phyloP scores from a whole-genome alignment of 2,113 vertebrate genomes.

The Perca flavescens region DNA sequence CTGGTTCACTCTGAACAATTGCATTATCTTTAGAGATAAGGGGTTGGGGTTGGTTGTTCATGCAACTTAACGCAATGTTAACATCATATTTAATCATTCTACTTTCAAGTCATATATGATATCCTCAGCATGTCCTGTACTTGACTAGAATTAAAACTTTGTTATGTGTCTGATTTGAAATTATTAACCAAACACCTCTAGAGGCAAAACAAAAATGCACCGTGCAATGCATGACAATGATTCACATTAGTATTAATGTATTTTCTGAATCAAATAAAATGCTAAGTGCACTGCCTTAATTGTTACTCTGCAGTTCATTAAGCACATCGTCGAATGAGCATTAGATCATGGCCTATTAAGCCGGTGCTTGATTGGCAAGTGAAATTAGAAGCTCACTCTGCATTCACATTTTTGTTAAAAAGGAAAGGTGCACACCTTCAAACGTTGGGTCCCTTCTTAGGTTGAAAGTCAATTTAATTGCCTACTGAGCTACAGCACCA shows the following conservation, averaged over 20 bases:
- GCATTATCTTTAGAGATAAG: constrained; percentile 4
- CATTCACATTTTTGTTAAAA: constrained; percentile 48
- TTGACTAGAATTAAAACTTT: constrained; percentile 2
- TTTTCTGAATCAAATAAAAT: constrained; percentile 63
- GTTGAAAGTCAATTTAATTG: constrained; percentile 45
- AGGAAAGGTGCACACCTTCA: constrained; percentile 16
- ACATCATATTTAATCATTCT: not conserved
- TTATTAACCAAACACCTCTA: constrained; percentile 22
- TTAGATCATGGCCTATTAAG: constrained; percentile 71
- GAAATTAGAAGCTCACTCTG: constrained; percentile 51
- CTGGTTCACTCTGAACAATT: constrained; percentile 31
- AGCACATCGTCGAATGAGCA: constrained; percentile 46
- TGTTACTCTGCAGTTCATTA: constrained; percentile 69
- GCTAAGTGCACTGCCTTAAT: constrained; percentile 60
- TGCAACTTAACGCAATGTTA: not conserved
- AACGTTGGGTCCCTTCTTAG: constrained; percentile 40
- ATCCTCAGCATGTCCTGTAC: not conserved
- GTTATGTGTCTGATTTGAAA: constrained; percentile 1
- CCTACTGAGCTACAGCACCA: not conserved
- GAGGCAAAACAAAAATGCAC: constrained; percentile 5
- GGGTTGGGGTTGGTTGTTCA: not conserved
- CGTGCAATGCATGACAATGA: constrained; percentile 28
- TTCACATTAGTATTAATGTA: constrained; percentile 66
- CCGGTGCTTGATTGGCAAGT: constrained; percentile 64
- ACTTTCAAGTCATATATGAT: not conserved